These are phyloP conservation scores for Achlya flavicornis DNA, from an alignment of 2,888 invertebrate genomes.

Conservation along the genomic window DNA sequence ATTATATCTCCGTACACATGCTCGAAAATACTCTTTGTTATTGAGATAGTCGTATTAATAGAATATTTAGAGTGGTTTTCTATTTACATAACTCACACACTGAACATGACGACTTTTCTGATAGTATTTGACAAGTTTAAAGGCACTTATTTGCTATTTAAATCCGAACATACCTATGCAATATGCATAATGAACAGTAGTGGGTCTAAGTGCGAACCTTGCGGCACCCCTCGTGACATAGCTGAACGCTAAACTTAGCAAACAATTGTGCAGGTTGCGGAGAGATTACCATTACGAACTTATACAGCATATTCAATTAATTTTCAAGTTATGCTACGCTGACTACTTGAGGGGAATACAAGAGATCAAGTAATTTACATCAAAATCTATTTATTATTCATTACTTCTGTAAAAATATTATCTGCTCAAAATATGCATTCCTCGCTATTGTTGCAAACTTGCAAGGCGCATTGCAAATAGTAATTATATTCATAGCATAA, in stretches of 20 bases:
- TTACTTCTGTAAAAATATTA: not conserved
- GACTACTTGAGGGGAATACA: not conserved
- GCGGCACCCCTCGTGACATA: not conserved
- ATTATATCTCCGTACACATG: conserved; percentile 18
- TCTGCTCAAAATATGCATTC: not conserved
- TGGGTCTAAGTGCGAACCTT: not conserved
- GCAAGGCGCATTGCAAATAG: conserved; percentile 1
- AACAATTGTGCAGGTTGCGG: not conserved
- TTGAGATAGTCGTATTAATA: not conserved
- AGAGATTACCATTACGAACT: not conserved
- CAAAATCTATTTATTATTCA: not conserved
- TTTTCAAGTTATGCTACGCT: not conserved
- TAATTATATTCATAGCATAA: conserved; percentile 11
- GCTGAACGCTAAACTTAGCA: not conserved
- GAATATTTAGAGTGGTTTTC: not conserved
- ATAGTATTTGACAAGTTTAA: not conserved
- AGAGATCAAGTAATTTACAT: not conserved
- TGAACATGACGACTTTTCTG: not conserved
- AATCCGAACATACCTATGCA: not conserved
- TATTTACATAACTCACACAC: not conserved
- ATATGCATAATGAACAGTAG: conserved; percentile 3
- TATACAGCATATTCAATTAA: not conserved
- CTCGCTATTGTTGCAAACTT: conserved; percentile 3
- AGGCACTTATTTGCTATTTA: not conserved
- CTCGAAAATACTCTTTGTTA: conserved; percentile 11